These are phyloP conservation scores for Amphiprion percula DNA, from an alignment of 2,113 vertebrate species.

Conservation along the genomic window DNA sequence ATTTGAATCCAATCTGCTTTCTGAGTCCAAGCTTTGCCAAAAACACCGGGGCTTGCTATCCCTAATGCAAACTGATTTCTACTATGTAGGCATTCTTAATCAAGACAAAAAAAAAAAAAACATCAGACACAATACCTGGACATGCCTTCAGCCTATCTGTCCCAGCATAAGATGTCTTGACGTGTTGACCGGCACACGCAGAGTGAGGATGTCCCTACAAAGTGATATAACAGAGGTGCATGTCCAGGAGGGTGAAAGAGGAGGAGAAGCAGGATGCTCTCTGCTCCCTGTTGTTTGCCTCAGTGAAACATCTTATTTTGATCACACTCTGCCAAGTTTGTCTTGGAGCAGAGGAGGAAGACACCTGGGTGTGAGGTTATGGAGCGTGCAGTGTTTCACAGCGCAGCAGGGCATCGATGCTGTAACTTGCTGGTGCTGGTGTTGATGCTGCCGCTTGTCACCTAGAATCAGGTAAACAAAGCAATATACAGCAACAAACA, in stretches of 20 bases:
- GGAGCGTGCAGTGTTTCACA: conserved; percentile 26
- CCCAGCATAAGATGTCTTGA: conserved; percentile 14
- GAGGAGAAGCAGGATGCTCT: conserved; percentile 20
- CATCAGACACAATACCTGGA: conserved; percentile 58
- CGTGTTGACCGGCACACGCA: conserved; percentile 3
- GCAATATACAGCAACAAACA: background rate
- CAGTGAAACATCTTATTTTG: conserved; percentile 55
- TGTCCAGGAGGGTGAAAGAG: conserved; percentile 18
- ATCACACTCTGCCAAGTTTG: conserved; percentile 55
- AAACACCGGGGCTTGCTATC: background rate
- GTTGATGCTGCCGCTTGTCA: conserved; percentile 11
- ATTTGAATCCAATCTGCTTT: background rate
- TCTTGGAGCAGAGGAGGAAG: conserved; percentile 54
- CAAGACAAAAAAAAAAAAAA: background rate
- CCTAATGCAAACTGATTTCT: background rate
- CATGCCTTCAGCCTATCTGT: conserved; percentile 55
- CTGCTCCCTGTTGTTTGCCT: conserved; percentile 30
- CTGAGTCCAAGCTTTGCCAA: background rate
- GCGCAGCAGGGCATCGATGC: background rate
- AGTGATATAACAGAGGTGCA: background rate
- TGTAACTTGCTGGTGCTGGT: background rate
- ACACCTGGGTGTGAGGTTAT: conserved; percentile 75
- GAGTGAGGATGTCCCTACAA: background rate
- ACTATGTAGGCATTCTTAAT: background rate
- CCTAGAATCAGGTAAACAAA: background rate